Base-by-base conservation (phyloP, 2,113 vertebrate genomes). In the Ia io region DNA sequence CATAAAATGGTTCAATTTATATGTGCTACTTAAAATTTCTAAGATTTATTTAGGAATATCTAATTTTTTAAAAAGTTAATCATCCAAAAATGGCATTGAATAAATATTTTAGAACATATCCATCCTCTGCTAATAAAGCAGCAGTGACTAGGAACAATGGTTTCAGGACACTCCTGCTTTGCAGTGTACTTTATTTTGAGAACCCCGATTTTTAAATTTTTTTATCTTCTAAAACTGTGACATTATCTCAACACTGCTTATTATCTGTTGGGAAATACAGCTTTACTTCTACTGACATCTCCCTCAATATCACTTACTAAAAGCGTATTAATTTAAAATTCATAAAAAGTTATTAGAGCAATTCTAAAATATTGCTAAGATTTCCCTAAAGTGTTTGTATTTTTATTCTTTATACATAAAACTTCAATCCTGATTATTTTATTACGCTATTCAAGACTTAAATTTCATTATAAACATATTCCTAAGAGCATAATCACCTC, bases 241-340 rank as follows among this genome's bases (percentile, higher is more conserved):
- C 73, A 86, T 51, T 92, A 73, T 88, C 10, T 95, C 84, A 95
- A 84, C 1, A 84, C 1, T 82, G 51, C 13, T 90, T 89, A 91
- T 65, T 86, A 77, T 70, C 78, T 82, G 25, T 8, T 95, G 61
- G 70, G 79, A 95, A 95, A 88, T 59, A 70, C 6, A 92, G 56
- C 9, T 70, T 86, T 30, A 93, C 94, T 93, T 93, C 69, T 65
- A 95, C 67, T 79, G 44, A 92, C 47, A 89, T 61, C 20, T 86
- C 49, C 56, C 22, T 93, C 42, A 90, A 9, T 79, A 90, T 92
- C 51, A 88, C 25, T 93, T 47, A 78, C 59, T 96, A 94, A 96
- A 94, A 86, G 25, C 1, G 18, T 18, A 94, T 92, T 90, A 92
- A 96, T 93, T 97, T 96, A 95, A 90, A 96, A 96, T 73, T 92